Conservation (phyloP, 2,888 invertebrate genomes). For the Scaeva pyrastri region DNA sequence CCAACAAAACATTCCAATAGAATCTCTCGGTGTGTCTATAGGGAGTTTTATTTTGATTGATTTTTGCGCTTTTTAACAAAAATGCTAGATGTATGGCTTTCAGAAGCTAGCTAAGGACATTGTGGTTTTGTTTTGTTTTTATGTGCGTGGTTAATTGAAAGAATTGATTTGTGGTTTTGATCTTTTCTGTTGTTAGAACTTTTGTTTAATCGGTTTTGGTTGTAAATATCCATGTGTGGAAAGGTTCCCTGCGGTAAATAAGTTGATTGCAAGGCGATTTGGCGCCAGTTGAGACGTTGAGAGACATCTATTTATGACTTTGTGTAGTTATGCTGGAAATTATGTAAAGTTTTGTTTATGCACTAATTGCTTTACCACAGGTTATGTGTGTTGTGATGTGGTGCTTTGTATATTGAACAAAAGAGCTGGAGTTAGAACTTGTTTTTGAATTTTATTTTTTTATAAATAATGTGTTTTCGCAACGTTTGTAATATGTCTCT, state of each 20-base stretch:
- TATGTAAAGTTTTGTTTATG: neutral
- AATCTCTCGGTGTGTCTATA: constrained; percentile 31
- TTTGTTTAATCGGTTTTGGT: constrained; percentile 18
- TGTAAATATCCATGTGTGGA: neutral
- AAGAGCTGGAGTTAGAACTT: neutral
- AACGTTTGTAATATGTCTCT: too few species aligned
- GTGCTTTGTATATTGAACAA: neutral
- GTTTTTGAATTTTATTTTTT: too few species aligned
- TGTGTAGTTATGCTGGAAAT: neutral
- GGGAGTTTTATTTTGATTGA: constrained; percentile 33
- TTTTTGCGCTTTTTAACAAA: neutral
- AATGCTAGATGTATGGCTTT: neutral
- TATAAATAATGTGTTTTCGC: too few species aligned
- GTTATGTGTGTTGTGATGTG: too few species aligned
- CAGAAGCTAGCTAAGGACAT: neutral
- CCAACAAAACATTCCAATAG: constrained; percentile 47
- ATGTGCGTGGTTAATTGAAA: constrained; percentile 36
- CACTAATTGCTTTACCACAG: neutral
- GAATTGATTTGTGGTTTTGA: constrained; percentile 33
- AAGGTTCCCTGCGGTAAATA: neutral
- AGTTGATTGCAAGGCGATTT: neutral
- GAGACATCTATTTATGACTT: too few species aligned
- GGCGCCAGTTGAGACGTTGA: constrained; percentile 8
- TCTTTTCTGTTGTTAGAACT: constrained; percentile 19
- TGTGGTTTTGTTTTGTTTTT: constrained; percentile 5